These are phyloP conservation scores for Kradibia gibbosae DNA, from an alignment of 1,140 invertebrate genomes.

Conservation along the genomic window DNA sequence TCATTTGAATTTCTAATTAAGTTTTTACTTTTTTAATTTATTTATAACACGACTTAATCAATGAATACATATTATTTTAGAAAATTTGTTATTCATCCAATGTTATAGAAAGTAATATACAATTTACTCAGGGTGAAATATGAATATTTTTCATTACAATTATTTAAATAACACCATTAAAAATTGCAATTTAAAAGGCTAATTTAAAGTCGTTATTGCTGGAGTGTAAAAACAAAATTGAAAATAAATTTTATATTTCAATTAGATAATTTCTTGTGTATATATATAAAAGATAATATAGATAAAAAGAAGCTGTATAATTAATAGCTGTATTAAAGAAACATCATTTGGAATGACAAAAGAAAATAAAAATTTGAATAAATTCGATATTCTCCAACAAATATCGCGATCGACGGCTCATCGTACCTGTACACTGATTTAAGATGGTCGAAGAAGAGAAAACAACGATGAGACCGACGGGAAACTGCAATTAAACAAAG, in stretches of 20 bases:
- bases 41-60: neutral
- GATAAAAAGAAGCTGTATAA: constrained; percentile 9
- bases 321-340: constrained; percentile 22
- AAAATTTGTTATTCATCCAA: constrained; percentile 1
- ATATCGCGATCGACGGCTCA: neutral
- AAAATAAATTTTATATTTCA: constrained; percentile 18
- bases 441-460: neutral
- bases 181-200: constrained; percentile 14
- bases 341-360: neutral
- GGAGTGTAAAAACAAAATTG: constrained; percentile 1
- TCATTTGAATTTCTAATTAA: constrained; percentile 25
- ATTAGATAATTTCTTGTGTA: constrained; percentile 19
- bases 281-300: no score
- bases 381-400: neutral
- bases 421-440: neutral
- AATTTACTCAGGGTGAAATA: neutral
- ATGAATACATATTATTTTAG: neutral
- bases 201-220: constrained; percentile 5
- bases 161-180: constrained; percentile 21
- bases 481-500: constrained; percentile 36
- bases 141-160: constrained; percentile 11
- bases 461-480: neutral
- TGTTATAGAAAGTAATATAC: constrained; percentile 1
- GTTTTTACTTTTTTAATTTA: constrained; percentile 7
- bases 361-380: neutral